Evolutionary conservation across 2,888 invertebrate species (phyloP), one percentile per base, ranked within the genome.

Genomic region (Micropterix aruncella): DNA sequence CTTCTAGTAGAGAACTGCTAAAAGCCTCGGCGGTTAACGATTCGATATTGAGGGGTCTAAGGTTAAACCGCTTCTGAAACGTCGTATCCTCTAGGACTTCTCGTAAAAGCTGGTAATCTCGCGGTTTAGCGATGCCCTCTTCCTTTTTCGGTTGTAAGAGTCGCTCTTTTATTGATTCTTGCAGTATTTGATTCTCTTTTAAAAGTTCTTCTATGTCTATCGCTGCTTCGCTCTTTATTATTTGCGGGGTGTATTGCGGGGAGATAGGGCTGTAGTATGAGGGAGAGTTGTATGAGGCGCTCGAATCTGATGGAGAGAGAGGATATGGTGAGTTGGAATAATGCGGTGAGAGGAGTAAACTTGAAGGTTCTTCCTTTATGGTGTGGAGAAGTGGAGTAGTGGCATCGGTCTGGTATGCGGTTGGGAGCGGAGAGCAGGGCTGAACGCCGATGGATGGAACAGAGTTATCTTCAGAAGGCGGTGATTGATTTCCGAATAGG

Each of bases 51-150:
- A 90, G 70, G 1, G 89, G 86, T 63, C 79, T 80, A 51, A 90
- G 70, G 58, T 90, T 90, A 61, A 83, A 81, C 57, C 84, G 80
- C 60, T 81, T 81, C 61, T 89, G 90, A 62, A 89, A 90, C 51
- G 84, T 81, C 3, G 87, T 89, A 56, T 90, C 90, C 59, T 84
- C 77, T 43, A 90, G 65, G 43, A 85, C 89, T 57, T 90, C 87
- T 46, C 89, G 72, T 45, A 91, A 61, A 43, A 89, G 65, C 56
- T 83, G 80, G 63, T 90, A 84, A 59, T 86, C 80, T 55, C 79
- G 73, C 5, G 73, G 73, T 45, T 48, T 48, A 47, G 69, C 67
- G 48, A 68, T 71, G 2, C 69, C 60, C 56, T 77, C 77, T 46
- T 74, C 61, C 59, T 77, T 77, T 43, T 77, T 76, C 44, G 60